Evolutionary conservation across 2,888 invertebrate species (phyloP), one percentile per base, ranked within the genome.

Genomic region (Tyria jacobaeae): DNA sequence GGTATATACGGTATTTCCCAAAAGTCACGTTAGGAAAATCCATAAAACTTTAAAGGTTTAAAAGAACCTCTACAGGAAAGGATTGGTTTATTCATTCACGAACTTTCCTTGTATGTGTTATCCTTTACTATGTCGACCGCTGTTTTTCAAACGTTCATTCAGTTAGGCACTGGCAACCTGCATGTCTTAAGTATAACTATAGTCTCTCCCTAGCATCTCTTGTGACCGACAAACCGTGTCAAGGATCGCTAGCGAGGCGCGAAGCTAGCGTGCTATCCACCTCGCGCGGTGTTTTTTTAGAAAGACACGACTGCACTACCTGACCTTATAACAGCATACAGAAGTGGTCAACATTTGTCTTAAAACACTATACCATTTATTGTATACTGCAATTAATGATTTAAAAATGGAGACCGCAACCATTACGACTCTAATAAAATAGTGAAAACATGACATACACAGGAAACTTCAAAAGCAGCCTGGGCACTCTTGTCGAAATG

Each of bases 211-310:
- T 35, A 48, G 25, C 44, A 49, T 60, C 48, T 60, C 61, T 61
- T 66, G 55, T 57, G 58, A 52, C 21, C 62, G 61, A 55, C 73
- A 67, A 86, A 88, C 72, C 70, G 67, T 89, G 90, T 89, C 89
- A 89, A 89, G 89, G 88, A 88, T 84, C 80, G 75, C 68, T 68
- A 64, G n/a, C n/a, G n/a, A n/a, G n/a, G n/a, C n/a, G n/a, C n/a
- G n/a, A n/a, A n/a, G n/a, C n/a, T n/a, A n/a, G 68, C 71, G 73
- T 68, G 65, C 71, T 80, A 78, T 82, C 83, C 75, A 81, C 79
- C 78, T 69, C 75, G 60, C 44, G 63, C 70, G 61, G 35, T 60
- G 63, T 65, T 69, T 72, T 78, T 81, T 80, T 78, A 76, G 76
- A 81, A 76, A 73, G 75, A 78, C 80, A 80, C 69, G 73, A 79